Conservation (phyloP, 2,888 invertebrate species). For the Drosophila multiciliata region DNA sequence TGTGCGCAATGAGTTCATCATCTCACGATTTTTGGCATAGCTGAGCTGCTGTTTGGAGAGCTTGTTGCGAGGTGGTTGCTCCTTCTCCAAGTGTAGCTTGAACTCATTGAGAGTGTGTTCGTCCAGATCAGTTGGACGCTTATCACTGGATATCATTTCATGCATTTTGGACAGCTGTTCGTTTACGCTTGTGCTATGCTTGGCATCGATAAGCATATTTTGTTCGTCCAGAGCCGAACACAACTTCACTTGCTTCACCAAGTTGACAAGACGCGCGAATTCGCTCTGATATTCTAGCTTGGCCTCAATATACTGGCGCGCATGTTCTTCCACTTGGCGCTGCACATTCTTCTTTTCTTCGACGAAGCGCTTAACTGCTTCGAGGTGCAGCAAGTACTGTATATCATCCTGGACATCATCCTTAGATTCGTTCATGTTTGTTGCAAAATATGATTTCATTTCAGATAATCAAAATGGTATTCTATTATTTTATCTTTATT, state of each 20-base stretch:
- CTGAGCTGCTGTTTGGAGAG: slow-evolving; percentile 41
- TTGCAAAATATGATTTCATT: neutral
- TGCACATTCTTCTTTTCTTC: slow-evolving; percentile 68
- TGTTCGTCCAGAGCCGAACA: slow-evolving; percentile 46
- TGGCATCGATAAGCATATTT: slow-evolving; percentile 23
- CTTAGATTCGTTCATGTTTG: slow-evolving; percentile 33
- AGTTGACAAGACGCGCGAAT: slow-evolving; percentile 55
- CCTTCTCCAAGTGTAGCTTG: slow-evolving; percentile 24
- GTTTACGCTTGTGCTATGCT: slow-evolving; percentile 17
- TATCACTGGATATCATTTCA: slow-evolving; percentile 49
- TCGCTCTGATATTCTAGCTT: slow-evolving; percentile 69
- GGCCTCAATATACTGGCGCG: slow-evolving; percentile 60
- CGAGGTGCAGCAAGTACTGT: slow-evolving; percentile 74
- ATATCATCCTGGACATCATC: slow-evolving; percentile 65
- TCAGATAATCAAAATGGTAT: neutral
- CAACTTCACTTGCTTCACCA: slow-evolving; percentile 56
- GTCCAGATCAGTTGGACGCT: slow-evolving; percentile 55
- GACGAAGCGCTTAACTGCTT: slow-evolving; percentile 71
- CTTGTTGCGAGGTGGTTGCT: slow-evolving; percentile 29
- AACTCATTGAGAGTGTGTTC: slow-evolving; percentile 41
- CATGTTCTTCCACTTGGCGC: slow-evolving; percentile 78
- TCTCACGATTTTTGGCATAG: slow-evolving; percentile 63
- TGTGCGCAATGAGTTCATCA: slow-evolving; percentile 56
- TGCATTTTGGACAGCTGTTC: slow-evolving; percentile 41
- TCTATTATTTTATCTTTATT: neutral